Evolutionary conservation across 2,113 vertebrate genomes (phyloP).

Genomic region (Vimba vimba): DNA sequence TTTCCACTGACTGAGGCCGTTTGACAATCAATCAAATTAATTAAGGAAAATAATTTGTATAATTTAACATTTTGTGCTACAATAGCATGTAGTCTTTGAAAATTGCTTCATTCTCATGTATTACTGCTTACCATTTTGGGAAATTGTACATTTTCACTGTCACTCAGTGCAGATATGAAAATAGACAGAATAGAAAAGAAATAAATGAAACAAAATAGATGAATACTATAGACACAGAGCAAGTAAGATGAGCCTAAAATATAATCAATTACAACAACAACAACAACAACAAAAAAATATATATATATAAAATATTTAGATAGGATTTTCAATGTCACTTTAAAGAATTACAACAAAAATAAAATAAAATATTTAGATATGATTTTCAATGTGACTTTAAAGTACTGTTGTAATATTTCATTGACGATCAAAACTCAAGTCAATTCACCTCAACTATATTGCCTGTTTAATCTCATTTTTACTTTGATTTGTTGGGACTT

Average conservation of each 20-base stretch:
- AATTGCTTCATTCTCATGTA: slow-evolving; percentile 49
- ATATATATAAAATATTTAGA: too few species aligned
- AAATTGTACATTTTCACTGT: not conserved
- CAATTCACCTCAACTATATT: slow-evolving; percentile 71
- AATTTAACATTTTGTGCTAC: slow-evolving; percentile 77
- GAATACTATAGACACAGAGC: not conserved
- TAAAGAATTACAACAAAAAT: too few species aligned
- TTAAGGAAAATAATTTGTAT: slow-evolving; percentile 88
- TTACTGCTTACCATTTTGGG: not conserved
- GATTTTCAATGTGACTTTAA: not conserved
- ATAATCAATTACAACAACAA: not conserved
- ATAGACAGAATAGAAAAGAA: not conserved
- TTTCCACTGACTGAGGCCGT: slow-evolving; percentile 91
- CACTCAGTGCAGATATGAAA: not conserved
- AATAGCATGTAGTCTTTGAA: slow-evolving; percentile 49
- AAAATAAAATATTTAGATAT: not conserved
- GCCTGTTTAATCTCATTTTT: slow-evolving; percentile 79
- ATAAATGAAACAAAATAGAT: slow-evolving; percentile 10
- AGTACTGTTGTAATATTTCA: slow-evolving; percentile 31
- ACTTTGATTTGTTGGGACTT: slow-evolving; percentile 80
- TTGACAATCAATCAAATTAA: slow-evolving; percentile 98
- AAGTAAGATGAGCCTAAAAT: not conserved
- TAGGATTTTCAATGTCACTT: too few species aligned
- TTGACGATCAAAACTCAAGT: slow-evolving; percentile 65
- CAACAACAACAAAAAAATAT: not conserved